Evolutionary conservation across 2,888 invertebrate species (phyloP), one percentile per base, ranked within the genome.

Genomic region (Chloroclystis v-ata): DNA sequence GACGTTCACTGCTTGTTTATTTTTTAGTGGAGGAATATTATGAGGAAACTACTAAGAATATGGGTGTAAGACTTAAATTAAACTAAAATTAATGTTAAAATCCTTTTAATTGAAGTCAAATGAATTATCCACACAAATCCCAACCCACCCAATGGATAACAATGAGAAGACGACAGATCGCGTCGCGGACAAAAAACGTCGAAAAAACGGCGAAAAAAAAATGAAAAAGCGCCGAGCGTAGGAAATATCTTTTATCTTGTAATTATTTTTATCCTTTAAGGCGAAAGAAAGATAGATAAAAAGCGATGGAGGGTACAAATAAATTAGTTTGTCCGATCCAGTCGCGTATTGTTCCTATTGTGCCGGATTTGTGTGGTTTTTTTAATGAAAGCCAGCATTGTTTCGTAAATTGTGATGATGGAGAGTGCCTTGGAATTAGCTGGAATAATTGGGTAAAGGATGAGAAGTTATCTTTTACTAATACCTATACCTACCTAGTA

Each of bases 241-340:
- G 69, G 69, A 75, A 78, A 75, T 75, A 78, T 78, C 84, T 86
- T 79, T 82, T 82, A 86, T 87, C 86, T 84, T 81, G 82, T 84
- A 83, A 86, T 87, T 87, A 87, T 86, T 83, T 87, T 87, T 79
- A 87, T 86, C 84, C 84, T 82, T 84, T 86, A 78, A 83, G 75
- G 59, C 74, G 76, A 75, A 77, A 77, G 75, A 73, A 75, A 72
- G 74, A 57, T 70, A 72, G 72, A 77, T 76, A 78, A 74, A 76
- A 71, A 59, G 61, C 54, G 53, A 60, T 59, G 60, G 54, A 40
- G 49, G 50, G 55, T 52, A 63, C 67, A 74, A 67, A 76, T 75
- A 82, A 83, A 59, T 84, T 83, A 81, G 82, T 84, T 79, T 81
- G 79, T 80, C 77, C 72, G 75, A 81, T 75, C 72, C 83, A 80